Conservation (phyloP, 2,888 invertebrate species). For the Cecidostiba fungosa region DNA sequence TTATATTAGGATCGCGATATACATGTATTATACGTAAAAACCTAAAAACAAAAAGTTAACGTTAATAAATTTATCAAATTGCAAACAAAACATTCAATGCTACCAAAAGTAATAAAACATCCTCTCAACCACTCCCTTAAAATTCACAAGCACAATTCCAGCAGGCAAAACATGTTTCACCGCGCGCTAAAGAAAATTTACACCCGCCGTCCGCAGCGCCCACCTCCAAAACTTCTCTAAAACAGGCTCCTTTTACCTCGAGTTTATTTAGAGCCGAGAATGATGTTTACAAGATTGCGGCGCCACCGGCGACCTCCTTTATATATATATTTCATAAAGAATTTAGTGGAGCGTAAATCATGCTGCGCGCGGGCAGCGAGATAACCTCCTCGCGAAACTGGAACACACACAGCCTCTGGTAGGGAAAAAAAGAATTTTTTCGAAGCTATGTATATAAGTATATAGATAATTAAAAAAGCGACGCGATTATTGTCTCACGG, state of each 20-base stretch:
- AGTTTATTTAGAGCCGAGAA: slow-evolving; percentile 56
- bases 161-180: neutral
- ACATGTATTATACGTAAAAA: too few relatives aligned
- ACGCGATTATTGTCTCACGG: slow-evolving; percentile 27
- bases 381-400: slow-evolving; percentile 8
- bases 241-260: neutral
- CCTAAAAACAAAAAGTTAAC: too few relatives aligned
- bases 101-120: neutral
- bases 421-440: neutral
- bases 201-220: neutral
- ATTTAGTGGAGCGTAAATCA: slow-evolving; percentile 58
- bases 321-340: slow-evolving; percentile 55
- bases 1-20: too few relatives aligned
- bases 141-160: neutral
- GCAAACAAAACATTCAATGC: neutral
- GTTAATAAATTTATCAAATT: too few relatives aligned
- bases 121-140: neutral
- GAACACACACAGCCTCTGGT: neutral
- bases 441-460: neutral
- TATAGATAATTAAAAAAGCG: slow-evolving; percentile 48
- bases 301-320: neutral
- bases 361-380: neutral
- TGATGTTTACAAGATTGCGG: slow-evolving; percentile 59
- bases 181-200: neutral
- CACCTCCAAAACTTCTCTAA: neutral